Base-by-base conservation (phyloP, 2,797 vertebrate species). In the Champsocephalus gunnari region DNA sequence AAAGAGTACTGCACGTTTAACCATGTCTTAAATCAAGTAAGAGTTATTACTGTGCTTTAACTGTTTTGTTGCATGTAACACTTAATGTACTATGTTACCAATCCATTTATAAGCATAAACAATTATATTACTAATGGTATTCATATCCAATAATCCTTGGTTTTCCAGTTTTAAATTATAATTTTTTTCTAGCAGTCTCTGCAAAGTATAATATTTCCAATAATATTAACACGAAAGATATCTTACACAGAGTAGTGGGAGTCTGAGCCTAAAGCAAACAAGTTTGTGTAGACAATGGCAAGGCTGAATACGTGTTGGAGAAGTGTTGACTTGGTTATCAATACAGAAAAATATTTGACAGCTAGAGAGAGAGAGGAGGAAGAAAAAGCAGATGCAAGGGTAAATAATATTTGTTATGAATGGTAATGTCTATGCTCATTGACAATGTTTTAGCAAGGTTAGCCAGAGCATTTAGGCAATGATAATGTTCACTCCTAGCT, bases 281-380 rank as follows among this genome's bases (percentile, higher is more conserved):
- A 54, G 45, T 14, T 32, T 51, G 43, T 54, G 49, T 51, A 10
- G 6, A 72, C 71, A 67, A 21, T 34, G 41, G 50, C 28, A 67
- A 51, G 47, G 17, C 12, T 41, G 60, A 63, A 78, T 68, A 69
- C 61, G 55, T 68, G 65, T 45, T 57, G 57, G 69, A 69, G 34
- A 59, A 57, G 57, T 41, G 49, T 68, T 81, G 69, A 74, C 77
- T 76, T 64, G 34, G 62, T 69, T 84, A 64, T 69, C 47, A 65
- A 64, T 71, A 2, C 49, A 34, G 34, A 9, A 71, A 66, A 71
- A 49, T 9, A 58, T 60, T 32, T 79, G 63, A 80, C 49, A 32
- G 11, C 43, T 41, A 83, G 65, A 74, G 51, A 8, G 5, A 45
- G 54, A 66, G 14, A 47, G 45, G 4, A 70, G 10, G 58, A 54